These are phyloP conservation scores for Lasiurus cinereus DNA, from an alignment of 2,113 vertebrate genomes.

Conservation along the genomic window DNA sequence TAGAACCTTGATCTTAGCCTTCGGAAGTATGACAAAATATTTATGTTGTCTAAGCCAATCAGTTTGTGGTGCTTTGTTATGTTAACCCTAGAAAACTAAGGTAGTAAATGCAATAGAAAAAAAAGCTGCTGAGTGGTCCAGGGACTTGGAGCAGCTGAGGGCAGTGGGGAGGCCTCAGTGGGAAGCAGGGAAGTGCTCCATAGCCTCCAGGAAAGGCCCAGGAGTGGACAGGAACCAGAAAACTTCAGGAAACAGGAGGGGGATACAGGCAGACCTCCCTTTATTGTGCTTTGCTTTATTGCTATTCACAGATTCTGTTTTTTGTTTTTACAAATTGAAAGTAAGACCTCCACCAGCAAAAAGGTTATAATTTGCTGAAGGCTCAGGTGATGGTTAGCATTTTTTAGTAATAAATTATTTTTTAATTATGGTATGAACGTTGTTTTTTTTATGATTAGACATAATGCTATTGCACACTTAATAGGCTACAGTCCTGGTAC, in stretches of 20 bases:
- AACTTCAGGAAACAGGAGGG: too few relatives aligned
- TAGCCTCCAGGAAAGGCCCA: neutral
- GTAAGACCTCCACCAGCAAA: neutral
- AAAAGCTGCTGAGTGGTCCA: too few relatives aligned
- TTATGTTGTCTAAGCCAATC: neutral
- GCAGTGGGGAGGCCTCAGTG: neutral
- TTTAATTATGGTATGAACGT: too few relatives aligned
- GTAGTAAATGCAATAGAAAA: too few relatives aligned
- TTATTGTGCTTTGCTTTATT: too few relatives aligned
- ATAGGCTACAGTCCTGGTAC: too few relatives aligned
- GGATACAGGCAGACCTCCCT: too few relatives aligned
- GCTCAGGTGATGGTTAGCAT: neutral
- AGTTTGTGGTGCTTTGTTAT: rapidly evolving
- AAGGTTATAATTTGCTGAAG: neutral
- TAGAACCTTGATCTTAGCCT: neutral
- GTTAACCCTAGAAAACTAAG: neutral
- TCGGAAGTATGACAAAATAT: neutral
- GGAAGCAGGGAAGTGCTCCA: too few relatives aligned
- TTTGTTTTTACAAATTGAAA: neutral
- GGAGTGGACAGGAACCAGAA: rapidly evolving
- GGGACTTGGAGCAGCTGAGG: too few relatives aligned
- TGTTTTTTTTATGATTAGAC: neutral
- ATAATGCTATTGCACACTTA: too few relatives aligned
- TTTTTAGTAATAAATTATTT: neutral
- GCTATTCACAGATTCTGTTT: neutral